Percentiles rank a stretch among this genome's conserved stretches.
Evolutionary conservation across 2,888 invertebrate species (phyloP).

Genomic region (Agonopterix heracliana): DNA sequence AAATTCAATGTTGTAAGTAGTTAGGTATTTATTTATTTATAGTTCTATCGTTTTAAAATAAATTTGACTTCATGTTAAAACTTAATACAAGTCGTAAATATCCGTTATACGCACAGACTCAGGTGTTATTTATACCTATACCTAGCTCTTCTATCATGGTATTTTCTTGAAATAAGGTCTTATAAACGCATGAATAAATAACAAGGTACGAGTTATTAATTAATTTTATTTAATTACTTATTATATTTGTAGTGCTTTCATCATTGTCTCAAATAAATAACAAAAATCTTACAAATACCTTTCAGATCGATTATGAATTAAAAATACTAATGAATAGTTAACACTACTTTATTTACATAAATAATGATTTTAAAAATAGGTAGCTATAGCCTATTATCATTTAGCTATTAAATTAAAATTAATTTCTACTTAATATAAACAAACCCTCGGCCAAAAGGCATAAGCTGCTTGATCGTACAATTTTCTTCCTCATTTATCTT

Average conservation of each 20-base stretch:
- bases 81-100: too few species aligned
- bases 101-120: too few species aligned
- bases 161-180: too few species aligned
- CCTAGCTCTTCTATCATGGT: too few species aligned
- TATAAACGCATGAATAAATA: too few species aligned
- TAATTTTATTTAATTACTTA: slow-evolving; percentile 17
- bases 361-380: slow-evolving; percentile 24
- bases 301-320: slow-evolving; percentile 30
- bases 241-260: slow-evolving; percentile 21
- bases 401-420: slow-evolving; percentile 18
- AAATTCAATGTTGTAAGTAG: too few species aligned
- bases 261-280: slow-evolving; percentile 36
- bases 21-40: too few species aligned
- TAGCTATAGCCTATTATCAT: slow-evolving; percentile 18
- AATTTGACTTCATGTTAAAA: too few species aligned
- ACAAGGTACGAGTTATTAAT: background rate
- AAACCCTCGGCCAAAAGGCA: slow-evolving; percentile 28
- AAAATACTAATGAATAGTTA: slow-evolving; percentile 13
- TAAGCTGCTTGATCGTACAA: slow-evolving; percentile 37
- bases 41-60: too few species aligned
- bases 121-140: too few species aligned
- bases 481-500: background rate
- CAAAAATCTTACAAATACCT: slow-evolving; percentile 31
- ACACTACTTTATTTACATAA: slow-evolving; percentile 31
- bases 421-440: slow-evolving; percentile 5